A percentile compares a stretch with the other conserved stretches of the same genome.
Conservation (phyloP, 2,797 vertebrate species). For the Poeciliopsis infans region DNA sequence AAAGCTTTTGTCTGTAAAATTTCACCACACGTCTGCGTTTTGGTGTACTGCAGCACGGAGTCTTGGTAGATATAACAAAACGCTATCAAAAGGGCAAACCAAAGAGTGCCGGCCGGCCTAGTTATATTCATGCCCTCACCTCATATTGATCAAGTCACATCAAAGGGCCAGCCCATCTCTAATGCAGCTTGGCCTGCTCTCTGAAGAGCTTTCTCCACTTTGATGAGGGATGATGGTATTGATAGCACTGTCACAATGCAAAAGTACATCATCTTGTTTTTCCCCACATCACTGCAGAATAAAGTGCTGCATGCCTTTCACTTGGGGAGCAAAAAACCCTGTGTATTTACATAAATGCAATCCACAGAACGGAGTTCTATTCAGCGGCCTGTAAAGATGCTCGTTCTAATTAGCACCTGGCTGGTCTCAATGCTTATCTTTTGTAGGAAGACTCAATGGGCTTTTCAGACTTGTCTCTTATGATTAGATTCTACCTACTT, state of each 20-base stretch:
- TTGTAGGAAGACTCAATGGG: constrained; percentile 80
- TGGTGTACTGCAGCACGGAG: constrained; percentile 56
- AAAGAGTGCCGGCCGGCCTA: constrained; percentile 74
- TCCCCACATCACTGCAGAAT: constrained; percentile 73
- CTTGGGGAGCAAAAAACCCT: constrained; percentile 72
- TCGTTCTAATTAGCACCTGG: constrained; percentile 83
- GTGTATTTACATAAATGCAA: constrained; percentile 83
- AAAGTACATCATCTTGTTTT: constrained; percentile 79
- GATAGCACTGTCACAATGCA: constrained; percentile 86
- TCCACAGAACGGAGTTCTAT: constrained; percentile 77
- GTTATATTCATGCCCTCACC: constrained; percentile 77
- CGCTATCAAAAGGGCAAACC: constrained; percentile 80
- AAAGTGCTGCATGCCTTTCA: constrained; percentile 80
- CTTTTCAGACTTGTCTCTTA: constrained; percentile 81
- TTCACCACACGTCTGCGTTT: constrained; percentile 53
- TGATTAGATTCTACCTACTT: constrained; percentile 78
- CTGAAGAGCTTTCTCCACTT: constrained; percentile 84
- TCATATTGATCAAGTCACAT: constrained; percentile 87
- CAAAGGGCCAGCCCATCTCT: constrained; percentile 80
- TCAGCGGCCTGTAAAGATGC: constrained; percentile 75
- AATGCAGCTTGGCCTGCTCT: constrained; percentile 83
- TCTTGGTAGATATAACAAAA: constrained; percentile 76
- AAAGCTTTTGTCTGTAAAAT: constrained; percentile 52
- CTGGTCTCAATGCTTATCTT: constrained; percentile 67
- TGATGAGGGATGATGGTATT: constrained; percentile 86